These are phyloP conservation scores for Denticeps clupeoides DNA, from an alignment of 2,797 vertebrate genomes.

Conservation along the genomic window DNA sequence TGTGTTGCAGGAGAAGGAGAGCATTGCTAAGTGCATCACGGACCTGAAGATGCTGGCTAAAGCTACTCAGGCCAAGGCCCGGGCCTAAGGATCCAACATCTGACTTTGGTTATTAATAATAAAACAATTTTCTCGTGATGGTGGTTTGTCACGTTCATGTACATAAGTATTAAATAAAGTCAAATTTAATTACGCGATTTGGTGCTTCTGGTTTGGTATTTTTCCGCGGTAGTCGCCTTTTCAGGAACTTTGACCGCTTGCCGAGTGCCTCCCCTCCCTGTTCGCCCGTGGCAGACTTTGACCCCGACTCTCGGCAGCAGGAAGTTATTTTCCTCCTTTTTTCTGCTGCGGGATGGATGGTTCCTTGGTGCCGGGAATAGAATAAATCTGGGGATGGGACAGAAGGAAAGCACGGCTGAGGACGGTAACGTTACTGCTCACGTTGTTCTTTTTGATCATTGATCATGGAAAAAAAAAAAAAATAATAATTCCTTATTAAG, in stretches of 20 bases:
- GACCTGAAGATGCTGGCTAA: slow-evolving; percentile 81
- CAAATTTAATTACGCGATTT: slow-evolving; percentile 62
- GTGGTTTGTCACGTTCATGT: slow-evolving; percentile 54
- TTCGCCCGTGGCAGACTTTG: too few relatives aligned
- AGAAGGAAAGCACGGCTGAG: too few relatives aligned
- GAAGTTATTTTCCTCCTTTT: slow-evolving; percentile 23
- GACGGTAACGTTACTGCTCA: too few relatives aligned
- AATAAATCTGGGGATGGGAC: neutral
- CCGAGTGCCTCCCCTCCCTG: too few relatives aligned
- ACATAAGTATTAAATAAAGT: slow-evolving; percentile 51
- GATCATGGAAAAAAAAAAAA: too few relatives aligned
- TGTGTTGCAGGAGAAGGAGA: slow-evolving; percentile 80
- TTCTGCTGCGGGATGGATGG: neutral
- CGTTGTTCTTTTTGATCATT: too few relatives aligned
- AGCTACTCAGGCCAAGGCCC: slow-evolving; percentile 50
- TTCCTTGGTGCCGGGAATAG: neutral
- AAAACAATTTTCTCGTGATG: slow-evolving; percentile 48
- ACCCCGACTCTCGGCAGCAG: slow-evolving; percentile 28
- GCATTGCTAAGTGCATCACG: slow-evolving; percentile 84
- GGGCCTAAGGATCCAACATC: slow-evolving; percentile 36
- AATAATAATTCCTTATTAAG: too few relatives aligned
- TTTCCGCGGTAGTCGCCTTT: slow-evolving; percentile 10
- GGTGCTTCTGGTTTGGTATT: slow-evolving; percentile 36
- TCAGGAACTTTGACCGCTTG: too few relatives aligned
- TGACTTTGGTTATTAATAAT: slow-evolving; percentile 50